Percentiles rank a stretch among this genome's conserved stretches.
These are phyloP conservation scores for Hololepta plana DNA, from an alignment of 2,888 invertebrate genomes.

Conservation along the genomic window DNA sequence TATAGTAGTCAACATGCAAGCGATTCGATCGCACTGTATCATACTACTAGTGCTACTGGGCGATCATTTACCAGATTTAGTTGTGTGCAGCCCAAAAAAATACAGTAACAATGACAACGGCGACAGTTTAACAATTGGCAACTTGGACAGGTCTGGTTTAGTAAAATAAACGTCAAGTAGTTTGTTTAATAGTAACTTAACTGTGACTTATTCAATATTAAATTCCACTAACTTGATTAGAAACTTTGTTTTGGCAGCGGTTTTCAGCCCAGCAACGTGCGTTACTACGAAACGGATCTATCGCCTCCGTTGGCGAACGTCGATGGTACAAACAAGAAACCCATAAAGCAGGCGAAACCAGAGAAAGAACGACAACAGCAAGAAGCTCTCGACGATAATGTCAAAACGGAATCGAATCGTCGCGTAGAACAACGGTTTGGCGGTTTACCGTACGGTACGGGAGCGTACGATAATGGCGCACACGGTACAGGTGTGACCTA, in stretches of 20 bases:
- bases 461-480: slow-evolving; percentile 21
- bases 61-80: too few species aligned
- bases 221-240: background rate
- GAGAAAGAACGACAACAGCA: too few species aligned
- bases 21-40: too few species aligned
- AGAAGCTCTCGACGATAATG: slow-evolving; percentile 8
- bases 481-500: slow-evolving; percentile 34
- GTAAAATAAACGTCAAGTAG: background rate
- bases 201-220: background rate
- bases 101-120: too few species aligned
- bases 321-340: too few species aligned
- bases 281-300: slow-evolving; percentile 23
- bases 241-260: slow-evolving; percentile 15
- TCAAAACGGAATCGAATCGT: too few species aligned
- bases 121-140: too few species aligned
- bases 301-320: slow-evolving; percentile 10
- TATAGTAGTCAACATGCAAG: too few species aligned
- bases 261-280: slow-evolving; percentile 27
- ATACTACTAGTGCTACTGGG: too few species aligned
- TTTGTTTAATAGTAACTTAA: background rate
- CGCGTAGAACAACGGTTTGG: slow-evolving; percentile 13
- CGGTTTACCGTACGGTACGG: too few species aligned
- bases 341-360: slow-evolving; percentile 13
- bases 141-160: too few species aligned
- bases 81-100: too few species aligned